Conservation (phyloP, 2,797 vertebrate species). For the Acanthiza pusilla region DNA sequence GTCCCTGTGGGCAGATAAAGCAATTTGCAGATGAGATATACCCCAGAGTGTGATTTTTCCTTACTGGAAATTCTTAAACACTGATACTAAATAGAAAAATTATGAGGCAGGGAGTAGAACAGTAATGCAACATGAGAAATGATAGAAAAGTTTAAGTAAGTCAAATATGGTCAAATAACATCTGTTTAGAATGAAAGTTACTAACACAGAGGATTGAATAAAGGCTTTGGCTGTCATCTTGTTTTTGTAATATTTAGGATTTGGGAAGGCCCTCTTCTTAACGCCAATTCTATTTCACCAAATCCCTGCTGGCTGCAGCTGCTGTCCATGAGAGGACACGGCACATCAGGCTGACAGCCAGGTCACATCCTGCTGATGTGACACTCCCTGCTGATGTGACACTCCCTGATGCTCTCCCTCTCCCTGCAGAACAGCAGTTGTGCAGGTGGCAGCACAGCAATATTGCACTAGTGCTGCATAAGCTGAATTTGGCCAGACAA, state of each 20-base stretch:
- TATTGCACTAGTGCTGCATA: not conserved
- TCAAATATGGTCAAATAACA: not conserved
- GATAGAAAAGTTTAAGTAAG: not conserved
- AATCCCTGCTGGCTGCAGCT: not conserved
- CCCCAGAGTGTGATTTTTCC: not conserved
- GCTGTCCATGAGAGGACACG: not conserved
- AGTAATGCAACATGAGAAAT: not conserved
- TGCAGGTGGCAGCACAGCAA: not conserved
- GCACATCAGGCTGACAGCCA: not conserved
- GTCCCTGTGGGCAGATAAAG: not conserved
- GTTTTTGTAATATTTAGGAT: not conserved
- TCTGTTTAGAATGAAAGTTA: not conserved
- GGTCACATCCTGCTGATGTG: not conserved
- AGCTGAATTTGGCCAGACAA: not conserved
- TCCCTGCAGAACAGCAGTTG: not conserved
- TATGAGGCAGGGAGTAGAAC: not conserved
- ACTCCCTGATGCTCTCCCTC: not conserved
- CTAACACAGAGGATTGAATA: not conserved
- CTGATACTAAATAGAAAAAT: not conserved
- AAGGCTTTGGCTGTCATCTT: not conserved
- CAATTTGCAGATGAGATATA: not conserved
- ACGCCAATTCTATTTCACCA: not conserved
- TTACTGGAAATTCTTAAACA: not conserved
- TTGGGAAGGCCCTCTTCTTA: not conserved
- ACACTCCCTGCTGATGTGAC: not conserved